Evolutionary conservation across 1,140 invertebrate genomes (phyloP), one percentile per base, ranked within the genome.

Genomic region (Anadara kagoshimensis): DNA sequence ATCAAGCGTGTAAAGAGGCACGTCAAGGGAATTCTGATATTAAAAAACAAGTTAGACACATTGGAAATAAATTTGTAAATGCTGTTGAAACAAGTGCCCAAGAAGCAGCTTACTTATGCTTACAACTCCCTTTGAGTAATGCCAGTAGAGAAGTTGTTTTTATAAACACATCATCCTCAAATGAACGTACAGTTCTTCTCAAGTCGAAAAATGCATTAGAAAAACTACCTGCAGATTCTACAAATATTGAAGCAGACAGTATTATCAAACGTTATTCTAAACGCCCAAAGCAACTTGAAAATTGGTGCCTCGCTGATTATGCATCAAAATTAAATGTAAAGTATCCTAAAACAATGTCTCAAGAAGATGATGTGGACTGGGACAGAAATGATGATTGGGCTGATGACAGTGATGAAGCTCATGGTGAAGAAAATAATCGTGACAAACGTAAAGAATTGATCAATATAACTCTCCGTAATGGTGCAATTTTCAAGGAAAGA

Each of bases 41-140:
- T 11, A 81, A 72, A 69, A 54, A 69, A 26, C 73, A 80, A 54
- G 74, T 83, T 5, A 45, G 73, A 54, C 59, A 69, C 18, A 75
- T 80, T 45, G 78, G 64, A 20, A 72, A 67, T 63, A 61, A 69
- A 24, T 74, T 45, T 24, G 22, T 47, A 20, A n/a, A 29, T 26
- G 18, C 20, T 22, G 54, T 72, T 58, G 51, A 49, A 45, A 51
- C 29, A n/a, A 58, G 65, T 54, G 63, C 74, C 29, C 68, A 72
- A 66, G 69, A 69, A 57, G 69, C 69, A 70, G 57, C 59, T 24
- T 73, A 76, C 29, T 36, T 76, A 0, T 41, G 65, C 51, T 64
- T 78, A 36, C 76, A 78, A 67, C 58, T 74, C 16, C 76, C 72
- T 43, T 57, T 78, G 53, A 65, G 41, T 3, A 49, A 63, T 45